Evolutionary conservation across 2,888 invertebrate genomes (phyloP), one percentile per base, ranked within the genome.

Genomic region (Chrysolina oricalcia): DNA sequence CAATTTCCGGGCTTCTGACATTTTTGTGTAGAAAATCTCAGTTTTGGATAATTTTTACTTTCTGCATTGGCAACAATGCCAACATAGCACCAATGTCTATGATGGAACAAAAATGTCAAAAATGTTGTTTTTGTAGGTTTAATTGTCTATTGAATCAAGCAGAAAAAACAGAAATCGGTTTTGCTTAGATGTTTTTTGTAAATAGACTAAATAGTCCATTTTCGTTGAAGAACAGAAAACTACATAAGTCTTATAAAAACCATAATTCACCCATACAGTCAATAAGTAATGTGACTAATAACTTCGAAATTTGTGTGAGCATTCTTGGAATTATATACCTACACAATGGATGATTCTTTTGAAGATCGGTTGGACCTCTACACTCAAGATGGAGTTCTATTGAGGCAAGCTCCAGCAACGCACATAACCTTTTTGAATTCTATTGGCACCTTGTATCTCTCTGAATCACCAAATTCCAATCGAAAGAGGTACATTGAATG

Each of bases 311-410:
- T 27, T 59, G 3, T 35, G 13, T 15, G 27, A 59, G n/a, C 53
- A 21, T 53, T 11, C 5, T 53, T 35, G 6, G n/a, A 27, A 11
- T 15, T 43, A 69, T 56, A 48, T n/a, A 27, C 48, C 19, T 41
- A 35, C 5, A 72, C 43, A 75, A 87, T 87, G 78, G 77, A 72
- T 21, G 86, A 87, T 72, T 80, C 77, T 73, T 75, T 78, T 50
- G 85, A 86, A 69, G 86, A 86, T 75, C 84, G 83, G 43, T 81
- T 81, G 93, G 93, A 94, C 81, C 89, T 95, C 53, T 95, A 93
- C 87, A 93, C 93, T n/a, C 95, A 96, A 87, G 94, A 95, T 88
- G 95, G 95, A 6, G 94, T 96, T 21, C 90, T 95, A 9, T 90
- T 95, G 76, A 93, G 93, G 83, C 92, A 92, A 64, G 92, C 93